These are phyloP conservation scores for Philonicus albiceps DNA, from an alignment of 2,888 invertebrate genomes.

Conservation along the genomic window DNA sequence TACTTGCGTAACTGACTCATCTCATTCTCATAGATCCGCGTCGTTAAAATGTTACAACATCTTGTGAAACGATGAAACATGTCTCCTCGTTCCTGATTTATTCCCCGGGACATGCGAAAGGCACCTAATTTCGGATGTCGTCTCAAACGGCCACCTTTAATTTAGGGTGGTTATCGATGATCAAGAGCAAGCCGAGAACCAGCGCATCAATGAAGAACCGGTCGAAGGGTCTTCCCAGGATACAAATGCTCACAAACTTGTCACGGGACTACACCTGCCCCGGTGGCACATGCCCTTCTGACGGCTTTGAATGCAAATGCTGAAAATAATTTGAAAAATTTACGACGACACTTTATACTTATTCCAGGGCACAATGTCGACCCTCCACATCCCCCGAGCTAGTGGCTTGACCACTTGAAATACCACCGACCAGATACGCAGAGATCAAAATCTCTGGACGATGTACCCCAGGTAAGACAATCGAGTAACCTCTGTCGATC, in stretches of 20 bases:
- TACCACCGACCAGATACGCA: background rate
- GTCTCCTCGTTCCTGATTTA: background rate
- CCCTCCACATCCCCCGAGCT: background rate
- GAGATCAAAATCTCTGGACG: constrained; percentile 4
- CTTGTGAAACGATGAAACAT: background rate
- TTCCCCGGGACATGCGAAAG: background rate
- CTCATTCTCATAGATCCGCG: background rate
- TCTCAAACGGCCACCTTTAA: background rate
- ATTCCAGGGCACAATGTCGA: constrained; percentile 7
- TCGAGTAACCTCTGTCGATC: background rate
- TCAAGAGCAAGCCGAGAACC: background rate
- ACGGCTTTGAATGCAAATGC: constrained; percentile 46
- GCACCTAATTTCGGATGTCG: background rate
- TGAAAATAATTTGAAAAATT: constrained; percentile 47
- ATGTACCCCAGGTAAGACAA: background rate
- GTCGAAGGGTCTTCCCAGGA: background rate
- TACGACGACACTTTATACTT: constrained; percentile 48
- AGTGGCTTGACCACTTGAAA: background rate
- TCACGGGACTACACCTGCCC: constrained; percentile 41
- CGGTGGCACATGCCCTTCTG: constrained; percentile 44
- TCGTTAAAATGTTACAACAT: background rate
- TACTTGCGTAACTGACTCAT: background rate
- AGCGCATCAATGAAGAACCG: background rate
- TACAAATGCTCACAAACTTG: background rate
- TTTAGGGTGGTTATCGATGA: background rate